Percentiles rank a stretch among this genome's conserved stretches.
Evolutionary conservation across 2,888 invertebrate species (phyloP).

Genomic region (Bruchidius siliquastri): DNA sequence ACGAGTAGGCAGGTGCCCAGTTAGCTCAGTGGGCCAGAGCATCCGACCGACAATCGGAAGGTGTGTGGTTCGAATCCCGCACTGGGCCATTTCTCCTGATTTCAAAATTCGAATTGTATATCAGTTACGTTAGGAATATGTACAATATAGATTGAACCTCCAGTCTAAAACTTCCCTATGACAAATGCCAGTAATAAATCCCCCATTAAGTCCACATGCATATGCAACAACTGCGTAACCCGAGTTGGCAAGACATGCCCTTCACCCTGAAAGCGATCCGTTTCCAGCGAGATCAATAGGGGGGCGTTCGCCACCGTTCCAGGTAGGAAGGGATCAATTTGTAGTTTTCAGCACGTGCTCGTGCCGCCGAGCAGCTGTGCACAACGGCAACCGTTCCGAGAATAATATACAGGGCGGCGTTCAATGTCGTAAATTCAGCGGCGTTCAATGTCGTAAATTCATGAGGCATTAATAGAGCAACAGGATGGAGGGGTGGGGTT

Average conservation of each 20-base stretch:
- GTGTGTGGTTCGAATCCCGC: no score
- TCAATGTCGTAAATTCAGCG: not conserved
- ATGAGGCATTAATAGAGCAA: not conserved
- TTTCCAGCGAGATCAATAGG: not conserved
- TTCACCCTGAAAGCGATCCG: conserved; percentile 13
- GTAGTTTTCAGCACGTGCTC: not conserved
- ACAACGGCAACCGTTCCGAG: not conserved
- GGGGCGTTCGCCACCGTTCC: not conserved
- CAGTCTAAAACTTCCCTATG: not conserved
- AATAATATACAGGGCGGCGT: not conserved
- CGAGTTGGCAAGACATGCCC: conserved; percentile 12
- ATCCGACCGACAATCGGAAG: no score
- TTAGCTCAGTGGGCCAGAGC: no score
- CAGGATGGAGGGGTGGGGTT: not conserved
- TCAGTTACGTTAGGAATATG: no score
- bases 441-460: not conserved
- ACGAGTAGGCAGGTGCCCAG: no score
- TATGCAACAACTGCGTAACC: conserved; percentile 17
- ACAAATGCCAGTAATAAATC: not conserved
- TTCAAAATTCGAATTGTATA: no score
- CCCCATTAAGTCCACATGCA: conserved; percentile 14
- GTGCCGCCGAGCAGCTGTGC: not conserved
- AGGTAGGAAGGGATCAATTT: not conserved
- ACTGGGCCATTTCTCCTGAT: no score
- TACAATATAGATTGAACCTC: no score